Evolutionary conservation across 2,113 vertebrate genomes (phyloP).

Genomic region (Daubentonia madagascariensis): DNA sequence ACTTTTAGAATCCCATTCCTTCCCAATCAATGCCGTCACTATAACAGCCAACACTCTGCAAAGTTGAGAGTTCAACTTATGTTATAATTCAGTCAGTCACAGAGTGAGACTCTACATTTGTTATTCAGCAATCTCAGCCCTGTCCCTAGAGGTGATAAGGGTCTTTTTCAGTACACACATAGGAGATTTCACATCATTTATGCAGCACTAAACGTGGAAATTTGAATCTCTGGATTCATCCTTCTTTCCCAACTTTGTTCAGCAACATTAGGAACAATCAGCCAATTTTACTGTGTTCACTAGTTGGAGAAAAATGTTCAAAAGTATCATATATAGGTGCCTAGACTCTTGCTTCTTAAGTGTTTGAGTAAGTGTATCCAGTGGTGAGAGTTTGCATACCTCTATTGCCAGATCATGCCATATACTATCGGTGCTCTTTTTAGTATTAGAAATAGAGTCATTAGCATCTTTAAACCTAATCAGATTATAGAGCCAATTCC

Average conservation of each 20-base stretch:
- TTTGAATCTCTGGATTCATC: too few relatives aligned
- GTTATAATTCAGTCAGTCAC: too few relatives aligned
- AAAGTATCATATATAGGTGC: background rate
- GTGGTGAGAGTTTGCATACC: background rate
- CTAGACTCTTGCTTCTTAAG: background rate
- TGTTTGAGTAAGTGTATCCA: background rate
- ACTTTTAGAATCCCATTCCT: background rate
- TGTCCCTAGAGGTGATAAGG: background rate
- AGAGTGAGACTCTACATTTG: background rate
- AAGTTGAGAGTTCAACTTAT: background rate
- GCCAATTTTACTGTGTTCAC: background rate
- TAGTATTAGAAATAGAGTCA: background rate
- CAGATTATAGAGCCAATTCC: background rate
- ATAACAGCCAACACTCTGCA: background rate
- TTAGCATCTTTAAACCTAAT: background rate
- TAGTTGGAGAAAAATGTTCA: background rate
- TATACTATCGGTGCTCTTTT: background rate
- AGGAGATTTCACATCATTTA: too few relatives aligned
- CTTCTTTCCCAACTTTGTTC: too few relatives aligned
- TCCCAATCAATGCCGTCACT: background rate
- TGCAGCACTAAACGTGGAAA: too few relatives aligned
- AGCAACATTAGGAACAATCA: too few relatives aligned
- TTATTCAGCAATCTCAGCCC: background rate
- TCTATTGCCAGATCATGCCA: background rate
- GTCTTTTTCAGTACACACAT: background rate